phyloP scores from a whole-genome alignment of 2,888 invertebrate species.

The Nomada fabriciana region DNA sequence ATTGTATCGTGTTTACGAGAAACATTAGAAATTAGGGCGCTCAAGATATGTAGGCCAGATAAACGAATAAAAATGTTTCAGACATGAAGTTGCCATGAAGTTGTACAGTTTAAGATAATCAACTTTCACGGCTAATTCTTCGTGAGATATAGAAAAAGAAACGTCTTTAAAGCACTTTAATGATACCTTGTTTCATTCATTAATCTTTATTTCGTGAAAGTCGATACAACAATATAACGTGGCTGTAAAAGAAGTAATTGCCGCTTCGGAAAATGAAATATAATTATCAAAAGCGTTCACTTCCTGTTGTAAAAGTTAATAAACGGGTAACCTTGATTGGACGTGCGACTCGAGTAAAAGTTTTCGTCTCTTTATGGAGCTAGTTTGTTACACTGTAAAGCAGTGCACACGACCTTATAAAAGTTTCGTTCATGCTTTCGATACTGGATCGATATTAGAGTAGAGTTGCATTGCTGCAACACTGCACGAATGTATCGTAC shows the following conservation, averaged over 20 bases:
- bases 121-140: background rate
- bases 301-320: slow-evolving; percentile 13
- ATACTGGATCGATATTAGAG: slow-evolving; percentile 50
- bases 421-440: slow-evolving; percentile 41
- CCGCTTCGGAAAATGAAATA: background rate
- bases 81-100: no score
- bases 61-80: no score
- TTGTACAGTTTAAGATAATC: background rate
- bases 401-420: slow-evolving; percentile 30
- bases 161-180: no score
- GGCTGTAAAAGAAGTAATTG: background rate
- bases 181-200: no score
- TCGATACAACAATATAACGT: background rate
- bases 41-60: no score
- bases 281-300: background rate
- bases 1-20: background rate
- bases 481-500: slow-evolving; percentile 2
- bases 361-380: slow-evolving; percentile 21
- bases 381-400: slow-evolving; percentile 15
- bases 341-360: slow-evolving; percentile 14
- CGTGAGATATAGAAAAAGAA: no score
- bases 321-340: slow-evolving; percentile 24
- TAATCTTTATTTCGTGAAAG: background rate
- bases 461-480: slow-evolving; percentile 13
- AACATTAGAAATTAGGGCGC: no score